Percentiles rank a stretch among this genome's conserved stretches.
phyloP scores from a whole-genome alignment of 1,140 invertebrate genomes.

The Drosophila oshimai region DNA sequence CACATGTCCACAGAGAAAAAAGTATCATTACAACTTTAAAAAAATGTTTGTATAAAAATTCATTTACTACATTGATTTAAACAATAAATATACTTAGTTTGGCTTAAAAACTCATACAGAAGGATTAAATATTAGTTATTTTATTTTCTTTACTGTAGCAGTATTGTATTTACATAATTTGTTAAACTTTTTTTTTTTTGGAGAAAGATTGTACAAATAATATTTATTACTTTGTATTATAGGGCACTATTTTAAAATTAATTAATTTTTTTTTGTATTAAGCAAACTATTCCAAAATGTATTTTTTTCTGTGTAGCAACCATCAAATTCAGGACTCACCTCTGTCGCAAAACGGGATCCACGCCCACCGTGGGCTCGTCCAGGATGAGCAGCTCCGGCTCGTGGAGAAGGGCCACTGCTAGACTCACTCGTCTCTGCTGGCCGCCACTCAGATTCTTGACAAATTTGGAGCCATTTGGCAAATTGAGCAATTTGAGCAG shows the following conservation, averaged over 20 bases:
- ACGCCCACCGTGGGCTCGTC: conserved; percentile 98
- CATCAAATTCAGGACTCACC: conserved; percentile 83
- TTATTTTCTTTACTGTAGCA: no score
- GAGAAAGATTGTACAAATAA: no score
- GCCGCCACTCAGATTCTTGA: conserved; percentile 94
- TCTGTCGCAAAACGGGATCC: conserved; percentile 95
- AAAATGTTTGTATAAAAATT: no score
- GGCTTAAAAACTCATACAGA: no score
- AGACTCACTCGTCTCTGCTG: conserved; percentile 95
- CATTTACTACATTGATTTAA: no score
- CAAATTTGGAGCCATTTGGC: conserved; percentile 87
- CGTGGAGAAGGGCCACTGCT: conserved; percentile 92
- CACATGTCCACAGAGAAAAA: neutral
- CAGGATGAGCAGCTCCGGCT: conserved; percentile 94
- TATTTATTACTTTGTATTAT: neutral
- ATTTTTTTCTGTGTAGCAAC: conserved; percentile 38
- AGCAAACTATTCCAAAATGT: accelerated
- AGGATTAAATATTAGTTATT: no score
- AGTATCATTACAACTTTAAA: neutral
- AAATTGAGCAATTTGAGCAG: conserved; percentile 90
- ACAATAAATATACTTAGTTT: no score
- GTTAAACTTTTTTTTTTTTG: no score
- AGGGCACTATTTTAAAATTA: neutral
- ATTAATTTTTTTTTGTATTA: neutral
- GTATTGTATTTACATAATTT: no score